Percentiles rank a stretch among this genome's conserved stretches.
Conservation (phyloP, 2,888 invertebrate species). For the Agrochola circellaris region DNA sequence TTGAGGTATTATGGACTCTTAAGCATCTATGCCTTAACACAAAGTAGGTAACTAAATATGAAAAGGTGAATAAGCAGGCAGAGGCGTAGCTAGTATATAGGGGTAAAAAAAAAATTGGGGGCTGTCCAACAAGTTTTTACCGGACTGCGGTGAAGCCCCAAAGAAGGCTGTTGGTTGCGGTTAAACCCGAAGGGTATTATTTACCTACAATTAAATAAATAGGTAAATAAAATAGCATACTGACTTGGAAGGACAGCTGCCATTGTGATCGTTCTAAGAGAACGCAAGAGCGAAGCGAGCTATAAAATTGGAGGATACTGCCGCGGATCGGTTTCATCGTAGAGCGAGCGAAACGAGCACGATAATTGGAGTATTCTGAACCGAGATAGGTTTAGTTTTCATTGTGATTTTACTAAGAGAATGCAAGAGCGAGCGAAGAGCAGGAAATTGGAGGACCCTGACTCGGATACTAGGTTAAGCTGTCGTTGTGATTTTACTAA, state of each 20-base stretch:
- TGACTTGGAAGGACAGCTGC: background rate
- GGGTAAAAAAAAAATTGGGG: background rate
- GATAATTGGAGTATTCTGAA: background rate
- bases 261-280: background rate
- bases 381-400: background rate
- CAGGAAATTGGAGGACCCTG: background rate
- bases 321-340: background rate
- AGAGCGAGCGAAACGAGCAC: background rate
- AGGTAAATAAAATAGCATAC: background rate
- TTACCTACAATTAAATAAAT: background rate
- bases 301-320: background rate
- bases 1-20: too few relatives aligned
- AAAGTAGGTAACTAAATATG: background rate
- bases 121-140: background rate
- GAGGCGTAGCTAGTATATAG: background rate
- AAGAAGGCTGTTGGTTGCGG: background rate
- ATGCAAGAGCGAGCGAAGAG: background rate
- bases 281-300: background rate
- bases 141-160: background rate
- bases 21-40: background rate
- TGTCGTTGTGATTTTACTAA: background rate
- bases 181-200: background rate
- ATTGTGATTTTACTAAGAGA: background rate
- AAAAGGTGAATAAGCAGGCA: background rate
- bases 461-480: background rate